These are phyloP conservation scores for Rhinichthys osculus DNA, from an alignment of 2,797 vertebrate genomes.

Conservation along the genomic window DNA sequence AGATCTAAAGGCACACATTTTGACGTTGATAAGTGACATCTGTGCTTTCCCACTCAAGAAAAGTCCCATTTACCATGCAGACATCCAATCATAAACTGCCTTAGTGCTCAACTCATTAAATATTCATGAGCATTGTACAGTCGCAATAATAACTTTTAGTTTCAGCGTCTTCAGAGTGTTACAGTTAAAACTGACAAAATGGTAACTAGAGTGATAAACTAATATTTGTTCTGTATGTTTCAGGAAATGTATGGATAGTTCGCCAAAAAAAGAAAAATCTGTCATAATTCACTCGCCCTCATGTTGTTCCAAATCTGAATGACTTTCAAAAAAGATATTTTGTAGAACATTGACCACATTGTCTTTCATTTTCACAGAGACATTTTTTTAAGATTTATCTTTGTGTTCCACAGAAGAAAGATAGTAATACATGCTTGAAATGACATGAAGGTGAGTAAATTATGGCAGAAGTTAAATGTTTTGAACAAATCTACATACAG, in stretches of 20 bases:
- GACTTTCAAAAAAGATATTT: background rate
- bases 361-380: background rate
- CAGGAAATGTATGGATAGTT: background rate
- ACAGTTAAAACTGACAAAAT: background rate
- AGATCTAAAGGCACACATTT: conserved; percentile 5
- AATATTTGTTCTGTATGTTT: background rate
- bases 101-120: background rate
- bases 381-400: background rate
- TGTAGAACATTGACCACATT: background rate
- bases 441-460: background rate
- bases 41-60: background rate
- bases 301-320: background rate
- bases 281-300: background rate
- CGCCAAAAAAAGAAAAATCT: too few relatives aligned
- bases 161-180: background rate
- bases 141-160: background rate
- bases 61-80: conserved; percentile 8
- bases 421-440: background rate
- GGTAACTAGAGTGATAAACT: background rate
- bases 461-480: background rate
- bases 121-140: conserved; percentile 9
- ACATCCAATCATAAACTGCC: conserved; percentile 24
- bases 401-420: background rate
- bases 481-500: too few relatives aligned
- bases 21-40: conserved; percentile 12